Percentiles rank a stretch among this genome's conserved stretches.
Conservation (phyloP, 1,140 invertebrate genomes). For the Tenebrio molitor region DNA sequence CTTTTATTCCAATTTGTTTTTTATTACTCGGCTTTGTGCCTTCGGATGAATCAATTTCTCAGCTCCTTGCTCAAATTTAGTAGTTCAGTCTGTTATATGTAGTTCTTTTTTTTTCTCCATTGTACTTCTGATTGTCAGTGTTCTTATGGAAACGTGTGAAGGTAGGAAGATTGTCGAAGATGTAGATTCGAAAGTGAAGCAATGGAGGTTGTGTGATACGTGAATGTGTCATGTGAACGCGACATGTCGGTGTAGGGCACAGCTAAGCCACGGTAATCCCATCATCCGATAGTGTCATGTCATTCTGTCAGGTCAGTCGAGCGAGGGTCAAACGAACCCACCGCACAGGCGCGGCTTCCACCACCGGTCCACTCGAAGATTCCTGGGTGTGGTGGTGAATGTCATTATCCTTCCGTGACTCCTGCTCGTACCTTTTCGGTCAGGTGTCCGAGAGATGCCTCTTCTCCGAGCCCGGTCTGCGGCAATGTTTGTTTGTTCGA, state of each 20-base stretch:
- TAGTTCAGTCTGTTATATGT: too few relatives aligned
- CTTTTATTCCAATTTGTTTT: too few relatives aligned
- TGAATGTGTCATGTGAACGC: slow-evolving; percentile 57
- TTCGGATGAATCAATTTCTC: too few relatives aligned
- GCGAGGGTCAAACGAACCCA: slow-evolving; percentile 54
- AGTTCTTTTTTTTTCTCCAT: too few relatives aligned
- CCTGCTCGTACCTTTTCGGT: not conserved
- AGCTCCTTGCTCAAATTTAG: too few relatives aligned
- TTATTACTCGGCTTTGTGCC: too few relatives aligned
- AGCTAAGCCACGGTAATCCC: slow-evolving; percentile 63
- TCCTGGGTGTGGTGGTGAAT: slow-evolving; percentile 55
- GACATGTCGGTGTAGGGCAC: slow-evolving; percentile 62
- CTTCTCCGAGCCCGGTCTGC: not conserved
- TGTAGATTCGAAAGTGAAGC: slow-evolving; percentile 18
- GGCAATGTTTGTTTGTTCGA: not conserved
- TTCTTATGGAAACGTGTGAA: too few relatives aligned
- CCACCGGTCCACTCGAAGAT: slow-evolving; percentile 34
- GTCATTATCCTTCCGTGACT: slow-evolving; percentile 50
- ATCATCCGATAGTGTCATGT: slow-evolving; percentile 65
- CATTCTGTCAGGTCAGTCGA: slow-evolving; percentile 63
- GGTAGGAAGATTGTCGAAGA: too few relatives aligned
- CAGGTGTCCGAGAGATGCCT: not conserved
- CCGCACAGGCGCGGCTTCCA: slow-evolving; percentile 52
- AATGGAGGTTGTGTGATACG: slow-evolving; percentile 44
- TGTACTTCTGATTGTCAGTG: too few relatives aligned